phyloP scores from a whole-genome alignment of 2,888 invertebrate species.

The Sisyra nigra region DNA sequence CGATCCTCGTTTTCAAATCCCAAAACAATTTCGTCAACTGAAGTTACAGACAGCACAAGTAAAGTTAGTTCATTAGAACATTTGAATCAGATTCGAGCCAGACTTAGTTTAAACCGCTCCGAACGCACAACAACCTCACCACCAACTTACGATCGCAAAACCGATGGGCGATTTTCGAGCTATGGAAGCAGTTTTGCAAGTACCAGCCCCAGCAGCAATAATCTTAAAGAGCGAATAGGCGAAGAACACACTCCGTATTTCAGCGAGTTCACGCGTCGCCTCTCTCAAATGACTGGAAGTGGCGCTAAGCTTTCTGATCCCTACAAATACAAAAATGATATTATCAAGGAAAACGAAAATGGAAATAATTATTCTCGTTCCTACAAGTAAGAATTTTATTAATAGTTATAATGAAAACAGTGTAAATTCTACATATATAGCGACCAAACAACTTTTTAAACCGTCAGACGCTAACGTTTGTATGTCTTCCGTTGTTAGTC shows the following conservation, averaged over 20 bases:
- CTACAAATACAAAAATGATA: constrained; percentile 21
- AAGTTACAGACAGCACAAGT: not conserved
- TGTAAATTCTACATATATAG: too few relatives aligned
- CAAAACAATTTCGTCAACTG: not conserved
- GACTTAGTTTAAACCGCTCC: constrained; percentile 35
- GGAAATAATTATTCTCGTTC: not conserved
- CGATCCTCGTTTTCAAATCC: not conserved
- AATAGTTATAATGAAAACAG: too few relatives aligned
- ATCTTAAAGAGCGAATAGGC: constrained; percentile 10
- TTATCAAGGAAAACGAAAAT: constrained; percentile 24
- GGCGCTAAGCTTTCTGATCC: constrained; percentile 15
- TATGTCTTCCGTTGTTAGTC: too few relatives aligned
- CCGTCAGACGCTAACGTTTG: too few relatives aligned
- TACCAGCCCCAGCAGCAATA: not conserved
- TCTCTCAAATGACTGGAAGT: constrained; percentile 26
- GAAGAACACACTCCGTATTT: constrained; percentile 49
- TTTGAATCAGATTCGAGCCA: constrained; percentile 38
- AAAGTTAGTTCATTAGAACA: constrained; percentile 27
- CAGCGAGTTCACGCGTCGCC: constrained; percentile 49
- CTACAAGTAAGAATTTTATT: too few relatives aligned
- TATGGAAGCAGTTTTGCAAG: not conserved
- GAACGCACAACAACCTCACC: not conserved
- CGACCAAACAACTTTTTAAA: too few relatives aligned
- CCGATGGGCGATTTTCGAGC: not conserved
- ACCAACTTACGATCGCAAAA: not conserved